Percentiles rank a stretch among this genome's conserved stretches.
Conservation (phyloP, 2,888 invertebrate species). For the Cheilosia pagana region DNA sequence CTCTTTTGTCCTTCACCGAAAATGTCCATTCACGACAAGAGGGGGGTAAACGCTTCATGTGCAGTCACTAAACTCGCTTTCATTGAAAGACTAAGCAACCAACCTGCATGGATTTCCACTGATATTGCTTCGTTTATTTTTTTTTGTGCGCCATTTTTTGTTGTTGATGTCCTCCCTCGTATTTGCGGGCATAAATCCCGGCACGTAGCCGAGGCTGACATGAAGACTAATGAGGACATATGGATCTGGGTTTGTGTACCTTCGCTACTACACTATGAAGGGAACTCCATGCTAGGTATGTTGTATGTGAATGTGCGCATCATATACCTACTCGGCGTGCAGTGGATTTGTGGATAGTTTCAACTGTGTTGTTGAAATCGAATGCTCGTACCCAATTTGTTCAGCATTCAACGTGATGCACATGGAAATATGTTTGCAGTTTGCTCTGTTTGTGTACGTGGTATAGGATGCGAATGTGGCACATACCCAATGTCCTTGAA, state of each 20-base stretch:
- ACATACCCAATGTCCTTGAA: background rate
- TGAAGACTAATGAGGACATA: constrained; percentile 72
- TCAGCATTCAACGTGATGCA: constrained; percentile 66
- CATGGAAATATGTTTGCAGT: constrained; percentile 54
- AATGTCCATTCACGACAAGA: constrained; percentile 43
- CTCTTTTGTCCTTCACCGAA: background rate
- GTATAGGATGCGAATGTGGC: constrained; percentile 2
- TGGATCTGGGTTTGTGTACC: constrained; percentile 52
- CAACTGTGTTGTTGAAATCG: constrained; percentile 51
- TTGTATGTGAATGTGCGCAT: background rate
- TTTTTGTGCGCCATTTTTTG: background rate
- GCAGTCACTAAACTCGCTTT: constrained; percentile 24
- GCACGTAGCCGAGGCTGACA: constrained; percentile 69
- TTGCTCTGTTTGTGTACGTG: constrained; percentile 30
- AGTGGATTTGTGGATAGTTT: background rate
- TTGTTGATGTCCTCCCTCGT: constrained; percentile 31
- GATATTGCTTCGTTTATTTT: constrained; percentile 31
- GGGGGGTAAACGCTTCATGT: constrained; percentile 33
- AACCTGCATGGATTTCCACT: constrained; percentile 23
- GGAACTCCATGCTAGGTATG: background rate
- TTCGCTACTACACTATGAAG: constrained; percentile 3
- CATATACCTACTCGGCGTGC: background rate
- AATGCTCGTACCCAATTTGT: constrained; percentile 63
- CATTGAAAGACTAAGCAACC: constrained; percentile 60
- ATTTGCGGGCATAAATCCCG: constrained; percentile 67